A percentile compares a stretch with the other conserved stretches of the same genome.
Conservation (phyloP, 1,140 invertebrate genomes). For the Drosophila lowei region DNA sequence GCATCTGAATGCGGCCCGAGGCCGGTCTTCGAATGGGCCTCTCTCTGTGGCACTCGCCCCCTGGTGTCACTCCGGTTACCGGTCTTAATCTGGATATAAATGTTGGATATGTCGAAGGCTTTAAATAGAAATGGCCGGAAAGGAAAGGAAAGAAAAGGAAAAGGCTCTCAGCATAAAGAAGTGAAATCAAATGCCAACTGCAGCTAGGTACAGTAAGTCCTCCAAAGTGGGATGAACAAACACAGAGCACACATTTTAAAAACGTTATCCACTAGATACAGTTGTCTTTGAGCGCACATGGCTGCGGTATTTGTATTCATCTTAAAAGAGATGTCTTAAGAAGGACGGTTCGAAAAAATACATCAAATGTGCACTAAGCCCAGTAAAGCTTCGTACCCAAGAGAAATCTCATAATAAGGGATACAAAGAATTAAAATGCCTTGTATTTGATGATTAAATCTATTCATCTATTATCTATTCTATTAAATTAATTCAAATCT, state of each 20-base stretch:
- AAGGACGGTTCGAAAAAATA: too few relatives aligned
- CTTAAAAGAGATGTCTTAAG: too few relatives aligned
- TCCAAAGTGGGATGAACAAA: neutral
- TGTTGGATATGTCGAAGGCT: constrained; percentile 68
- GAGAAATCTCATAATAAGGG: too few relatives aligned
- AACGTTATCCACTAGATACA: too few relatives aligned
- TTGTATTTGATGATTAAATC: too few relatives aligned
- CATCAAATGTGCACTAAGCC: too few relatives aligned
- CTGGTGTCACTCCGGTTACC: constrained; percentile 10
- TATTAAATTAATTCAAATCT: too few relatives aligned
- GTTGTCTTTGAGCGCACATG: too few relatives aligned
- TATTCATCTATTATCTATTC: too few relatives aligned
- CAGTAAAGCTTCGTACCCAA: too few relatives aligned
- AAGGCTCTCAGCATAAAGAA: constrained; percentile 17
- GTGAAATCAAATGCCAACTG: constrained; percentile 49
- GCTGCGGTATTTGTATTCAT: too few relatives aligned
- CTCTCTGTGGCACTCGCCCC: constrained; percentile 4
- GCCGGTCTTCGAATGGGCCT: constrained; percentile 6
- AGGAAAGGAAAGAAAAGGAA: constrained; percentile 10
- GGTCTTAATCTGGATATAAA: constrained; percentile 58
- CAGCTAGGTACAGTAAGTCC: constrained; percentile 26
- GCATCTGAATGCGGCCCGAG: constrained; percentile 5
- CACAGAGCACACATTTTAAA: neutral
- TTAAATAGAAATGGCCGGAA: constrained; percentile 38
- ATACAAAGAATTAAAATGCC: too few relatives aligned